Percentiles rank a stretch among this genome's conserved stretches.
Evolutionary conservation across 1,140 invertebrate species (phyloP).

Genomic region (Chironomus striatipennis): DNA sequence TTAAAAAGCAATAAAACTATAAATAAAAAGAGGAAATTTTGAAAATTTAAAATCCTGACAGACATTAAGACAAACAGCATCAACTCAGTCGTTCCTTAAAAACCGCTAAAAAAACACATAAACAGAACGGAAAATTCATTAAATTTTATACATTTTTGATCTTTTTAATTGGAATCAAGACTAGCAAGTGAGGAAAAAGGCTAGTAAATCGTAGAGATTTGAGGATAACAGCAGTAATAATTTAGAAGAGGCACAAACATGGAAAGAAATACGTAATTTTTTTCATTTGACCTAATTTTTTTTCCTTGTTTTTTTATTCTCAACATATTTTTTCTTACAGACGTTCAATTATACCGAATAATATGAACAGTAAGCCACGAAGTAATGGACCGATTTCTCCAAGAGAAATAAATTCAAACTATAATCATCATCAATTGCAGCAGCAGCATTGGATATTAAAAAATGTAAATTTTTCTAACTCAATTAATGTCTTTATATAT

Average conservation of each 20-base stretch:
- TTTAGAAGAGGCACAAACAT: not conserved
- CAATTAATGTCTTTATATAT: not conserved
- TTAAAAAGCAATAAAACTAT: too few species aligned
- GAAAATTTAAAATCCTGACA: too few species aligned
- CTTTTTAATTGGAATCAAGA: not conserved
- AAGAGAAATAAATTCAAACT: constrained; percentile 1
- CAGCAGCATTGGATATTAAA: not conserved
- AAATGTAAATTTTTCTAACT: too few species aligned
- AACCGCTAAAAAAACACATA: not conserved
- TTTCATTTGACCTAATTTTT: constrained; percentile 11
- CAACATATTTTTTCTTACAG: not conserved
- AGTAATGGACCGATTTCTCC: not conserved
- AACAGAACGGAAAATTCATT: not conserved
- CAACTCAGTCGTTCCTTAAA: not conserved
- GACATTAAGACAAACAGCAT: not conserved
- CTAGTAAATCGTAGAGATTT: not conserved
- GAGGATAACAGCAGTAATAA: not conserved
- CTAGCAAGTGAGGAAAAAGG: not conserved
- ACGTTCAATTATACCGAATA: constrained; percentile 1
- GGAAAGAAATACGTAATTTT: constrained; percentile 18
- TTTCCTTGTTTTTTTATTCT: not conserved
- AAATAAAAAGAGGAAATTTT: too few species aligned
- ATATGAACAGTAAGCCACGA: not conserved
- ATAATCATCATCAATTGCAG: not conserved
- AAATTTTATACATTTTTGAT: not conserved